Evolutionary conservation across 2,113 vertebrate species (phyloP).

Genomic region (Lasiurus cinereus): DNA sequence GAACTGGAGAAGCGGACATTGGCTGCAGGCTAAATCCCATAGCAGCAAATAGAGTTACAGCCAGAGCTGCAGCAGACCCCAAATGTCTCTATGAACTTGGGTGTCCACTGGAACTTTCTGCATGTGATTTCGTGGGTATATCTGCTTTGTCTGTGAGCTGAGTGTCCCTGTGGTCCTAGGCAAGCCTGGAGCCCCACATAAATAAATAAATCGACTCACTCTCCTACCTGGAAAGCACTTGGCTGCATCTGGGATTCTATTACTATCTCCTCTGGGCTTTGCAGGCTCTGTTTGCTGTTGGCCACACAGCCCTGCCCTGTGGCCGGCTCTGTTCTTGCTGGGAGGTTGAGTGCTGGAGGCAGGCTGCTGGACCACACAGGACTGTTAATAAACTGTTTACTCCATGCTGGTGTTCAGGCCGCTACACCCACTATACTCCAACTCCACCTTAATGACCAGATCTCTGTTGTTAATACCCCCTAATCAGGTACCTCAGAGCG

Average conservation of each 20-base stretch:
- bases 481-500: conserved; percentile 60
- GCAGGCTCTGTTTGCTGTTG: conserved; percentile 36
- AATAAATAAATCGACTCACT: conserved; percentile 11
- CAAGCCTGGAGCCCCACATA: conserved; percentile 25
- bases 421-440: conserved; percentile 53
- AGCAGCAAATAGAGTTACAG: not conserved
- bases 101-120: not conserved
- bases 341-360: conserved; percentile 72
- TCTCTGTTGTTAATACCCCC: conserved; percentile 52
- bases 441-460: conserved; percentile 67
- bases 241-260: conserved; percentile 53
- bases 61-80: not conserved
- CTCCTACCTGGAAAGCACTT: conserved; percentile 16
- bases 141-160: conserved; percentile 43
- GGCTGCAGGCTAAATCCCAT: not conserved
- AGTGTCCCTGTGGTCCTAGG: not conserved
- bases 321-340: conserved; percentile 67
- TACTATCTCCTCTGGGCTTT: conserved; percentile 57
- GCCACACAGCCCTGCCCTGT: conserved; percentile 49
- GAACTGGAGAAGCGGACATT: not conserved
- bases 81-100: not conserved
- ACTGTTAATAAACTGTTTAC: conserved; percentile 78
- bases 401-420: conserved; percentile 54
- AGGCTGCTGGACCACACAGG: conserved; percentile 74
- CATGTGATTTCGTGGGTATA: not conserved